A percentile compares a stretch with the other conserved stretches of the same genome.
Evolutionary conservation across 1,140 invertebrate species (phyloP).

Genomic region (Aphis craccivora): DNA sequence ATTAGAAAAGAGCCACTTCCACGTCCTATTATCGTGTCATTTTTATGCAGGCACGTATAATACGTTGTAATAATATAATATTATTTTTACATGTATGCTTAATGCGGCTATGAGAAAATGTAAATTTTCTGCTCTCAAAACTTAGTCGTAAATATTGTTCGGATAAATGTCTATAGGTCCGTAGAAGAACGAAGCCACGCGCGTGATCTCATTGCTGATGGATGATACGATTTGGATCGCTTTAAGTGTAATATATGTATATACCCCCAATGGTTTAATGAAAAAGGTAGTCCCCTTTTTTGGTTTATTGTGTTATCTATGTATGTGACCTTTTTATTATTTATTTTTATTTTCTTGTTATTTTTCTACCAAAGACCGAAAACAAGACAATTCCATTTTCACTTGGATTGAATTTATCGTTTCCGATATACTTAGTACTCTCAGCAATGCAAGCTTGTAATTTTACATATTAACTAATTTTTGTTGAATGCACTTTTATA

Average conservation of each 20-base stretch:
- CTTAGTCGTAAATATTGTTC: neutral
- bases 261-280: neutral
- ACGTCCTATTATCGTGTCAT: neutral
- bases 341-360: neutral
- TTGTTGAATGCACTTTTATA: neutral
- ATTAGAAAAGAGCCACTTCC: neutral
- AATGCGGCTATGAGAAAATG: neutral
- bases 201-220: slow-evolving; percentile 28
- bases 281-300: neutral
- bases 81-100: neutral
- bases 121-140: neutral
- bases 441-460: neutral
- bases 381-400: slow-evolving; percentile 50
- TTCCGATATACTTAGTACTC: neutral
- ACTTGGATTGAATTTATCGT: slow-evolving; percentile 9
- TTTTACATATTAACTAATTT: neutral
- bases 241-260: neutral
- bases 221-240: slow-evolving; percentile 29
- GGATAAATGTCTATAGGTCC: neutral
- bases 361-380: neutral
- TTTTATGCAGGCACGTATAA: neutral
- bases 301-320: slow-evolving; percentile 34
- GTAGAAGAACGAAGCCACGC: neutral
- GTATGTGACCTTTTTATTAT: slow-evolving; percentile 21
- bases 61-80: neutral